Evolutionary conservation across 1,140 invertebrate species (phyloP).

Genomic region (Rhyacophila brunnea): DNA sequence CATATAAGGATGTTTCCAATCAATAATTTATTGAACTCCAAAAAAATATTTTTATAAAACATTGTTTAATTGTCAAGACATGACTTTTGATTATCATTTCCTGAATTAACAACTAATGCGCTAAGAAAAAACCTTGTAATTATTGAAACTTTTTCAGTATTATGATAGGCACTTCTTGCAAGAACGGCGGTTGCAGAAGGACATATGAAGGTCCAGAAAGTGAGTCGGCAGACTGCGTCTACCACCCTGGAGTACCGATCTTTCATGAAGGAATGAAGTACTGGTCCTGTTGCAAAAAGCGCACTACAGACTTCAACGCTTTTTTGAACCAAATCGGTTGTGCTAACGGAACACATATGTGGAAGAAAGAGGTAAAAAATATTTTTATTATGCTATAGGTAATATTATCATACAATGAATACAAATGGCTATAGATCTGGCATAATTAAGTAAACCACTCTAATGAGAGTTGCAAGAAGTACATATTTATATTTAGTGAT

Average conservation of each 20-base stretch:
- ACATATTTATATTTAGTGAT: no score
- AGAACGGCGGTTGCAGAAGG: constrained; percentile 81
- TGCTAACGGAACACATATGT: constrained; percentile 78
- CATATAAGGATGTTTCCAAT: no score
- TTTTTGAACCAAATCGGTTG: constrained; percentile 91
- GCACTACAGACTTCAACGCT: constrained; percentile 89
- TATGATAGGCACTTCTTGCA: constrained; percentile 80
- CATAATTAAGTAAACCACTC: no score
- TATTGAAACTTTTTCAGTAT: constrained; percentile 44
- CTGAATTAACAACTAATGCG: no score
- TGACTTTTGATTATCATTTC: no score
- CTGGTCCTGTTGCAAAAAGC: constrained; percentile 94
- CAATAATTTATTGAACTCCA: no score
- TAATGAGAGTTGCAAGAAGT: no score
- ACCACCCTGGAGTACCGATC: constrained; percentile 88
- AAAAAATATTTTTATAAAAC: no score
- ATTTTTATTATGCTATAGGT: background rate
- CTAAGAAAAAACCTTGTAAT: no score
- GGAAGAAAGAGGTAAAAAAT: constrained; percentile 71
- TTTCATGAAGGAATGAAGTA: constrained; percentile 99
- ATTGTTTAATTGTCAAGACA: no score
- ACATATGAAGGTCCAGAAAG: constrained; percentile 69
- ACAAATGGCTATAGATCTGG: no score
- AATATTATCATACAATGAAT: background rate
- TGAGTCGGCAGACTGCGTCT: constrained; percentile 67